phyloP scores from a whole-genome alignment of 2,113 vertebrate species.

The Psettodes erumei region DNA sequence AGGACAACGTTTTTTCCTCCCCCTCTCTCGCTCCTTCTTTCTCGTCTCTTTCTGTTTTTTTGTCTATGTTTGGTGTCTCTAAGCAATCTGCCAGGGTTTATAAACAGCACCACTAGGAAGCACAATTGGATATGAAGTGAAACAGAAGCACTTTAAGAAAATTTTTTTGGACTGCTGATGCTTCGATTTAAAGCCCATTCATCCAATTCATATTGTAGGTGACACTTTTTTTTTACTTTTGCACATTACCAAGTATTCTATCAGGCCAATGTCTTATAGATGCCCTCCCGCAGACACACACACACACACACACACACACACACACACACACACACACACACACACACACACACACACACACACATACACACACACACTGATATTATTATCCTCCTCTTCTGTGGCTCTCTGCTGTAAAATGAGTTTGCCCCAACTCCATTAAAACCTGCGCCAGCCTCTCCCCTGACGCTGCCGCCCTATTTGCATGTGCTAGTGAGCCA shows the following conservation, averaged over 20 bases:
- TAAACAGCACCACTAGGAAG: constrained; percentile 51
- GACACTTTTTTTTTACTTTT: constrained; percentile 35
- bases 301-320: constrained; percentile 31
- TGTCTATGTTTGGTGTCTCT: constrained; percentile 59
- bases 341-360: constrained; percentile 50
- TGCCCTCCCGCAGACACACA: constrained; percentile 38
- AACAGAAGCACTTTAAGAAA: constrained; percentile 20
- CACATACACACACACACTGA: constrained; percentile 64
- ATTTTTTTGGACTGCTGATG: constrained; percentile 30
- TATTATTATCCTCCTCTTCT: constrained; percentile 85
- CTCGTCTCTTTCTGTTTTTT: constrained; percentile 30
- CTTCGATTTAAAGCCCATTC: constrained; percentile 44
- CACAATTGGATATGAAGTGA: constrained; percentile 54
- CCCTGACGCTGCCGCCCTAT: constrained; percentile 90
- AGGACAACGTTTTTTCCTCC: constrained; percentile 43
- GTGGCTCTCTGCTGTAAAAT: constrained; percentile 95
- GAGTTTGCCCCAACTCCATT: constrained; percentile 99
- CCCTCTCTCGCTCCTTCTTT: constrained; percentile 43
- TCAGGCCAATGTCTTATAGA: constrained; percentile 34
- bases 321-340: constrained; percentile 32
- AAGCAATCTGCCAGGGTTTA: constrained; percentile 54
- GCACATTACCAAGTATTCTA: constrained; percentile 28
- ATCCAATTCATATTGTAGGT: constrained; percentile 33
- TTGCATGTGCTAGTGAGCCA: constrained; percentile 97
- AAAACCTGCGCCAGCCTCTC: constrained; percentile 96